Base-by-base conservation (phyloP, 1,140 invertebrate genomes). In the Papilio xuthus region DNA sequence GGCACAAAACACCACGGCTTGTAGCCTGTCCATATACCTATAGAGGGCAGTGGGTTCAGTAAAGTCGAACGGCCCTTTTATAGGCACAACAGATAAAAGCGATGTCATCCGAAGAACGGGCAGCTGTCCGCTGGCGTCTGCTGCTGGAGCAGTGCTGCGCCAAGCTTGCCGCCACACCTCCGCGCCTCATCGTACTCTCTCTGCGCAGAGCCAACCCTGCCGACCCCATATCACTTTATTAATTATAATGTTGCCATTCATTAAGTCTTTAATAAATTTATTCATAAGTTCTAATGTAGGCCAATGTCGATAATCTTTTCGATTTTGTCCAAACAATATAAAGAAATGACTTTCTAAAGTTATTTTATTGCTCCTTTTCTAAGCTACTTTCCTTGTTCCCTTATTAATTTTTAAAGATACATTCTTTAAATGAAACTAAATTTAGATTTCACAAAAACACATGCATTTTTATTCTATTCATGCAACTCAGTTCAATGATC, bases 191-290 rank as follows among this genome's bases (percentile, higher is more conserved):
- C 0, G 87, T 93, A 7, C 74, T 93, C 8, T 77, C 82, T 23
- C 79, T 92, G 28, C 83, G 90, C n/a, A 80, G 86, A 47, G 90
- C 91, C 4, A 86, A 90, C 0, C 82, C 87, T 9, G 90, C 89
- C 0, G 91, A 93, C 77, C 91, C 91, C 8, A 92, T 93, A 80
- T 88, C 92, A 12, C 81, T 93, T 8, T 93, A 92, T 80, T 93
- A 81, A 83, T 56, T 26, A 41, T 12, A 60, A 56, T 1, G 23
- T 72, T 44, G 12, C 26, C 73, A 15, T 72, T 37, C 56, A 75
- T 53, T 41, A 4, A 53, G n/a, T 50, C 15, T 50, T 50, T 50
- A 50, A 50, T n/a, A 53, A 53, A 53, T 18, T 32, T 6, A n/a
- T n/a, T n/a, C n/a, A n/a, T n/a, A n/a, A n/a, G n/a, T n/a, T 4